Conservation (phyloP, 2,888 invertebrate species). For the Caenorhabditis parvicauda region DNA sequence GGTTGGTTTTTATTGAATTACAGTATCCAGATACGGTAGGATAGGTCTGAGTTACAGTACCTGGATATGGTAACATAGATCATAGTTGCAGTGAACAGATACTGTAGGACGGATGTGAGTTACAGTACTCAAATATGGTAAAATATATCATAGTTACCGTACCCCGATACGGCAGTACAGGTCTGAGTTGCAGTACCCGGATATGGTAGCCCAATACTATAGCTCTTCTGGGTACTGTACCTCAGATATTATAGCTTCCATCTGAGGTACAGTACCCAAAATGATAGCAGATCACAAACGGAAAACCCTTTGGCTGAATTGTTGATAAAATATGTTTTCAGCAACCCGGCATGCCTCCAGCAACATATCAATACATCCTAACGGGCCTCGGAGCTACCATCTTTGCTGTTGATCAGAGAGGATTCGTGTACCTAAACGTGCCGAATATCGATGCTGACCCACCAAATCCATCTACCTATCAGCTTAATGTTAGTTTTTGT, state of each 20-base stretch:
- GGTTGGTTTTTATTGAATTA: slow-evolving; percentile 29
- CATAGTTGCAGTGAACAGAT: too few relatives aligned
- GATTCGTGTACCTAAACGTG: slow-evolving; percentile 60
- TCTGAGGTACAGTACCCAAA: not conserved
- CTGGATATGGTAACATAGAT: too few relatives aligned
- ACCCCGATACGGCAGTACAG: too few relatives aligned
- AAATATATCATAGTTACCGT: too few relatives aligned
- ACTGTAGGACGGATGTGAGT: too few relatives aligned
- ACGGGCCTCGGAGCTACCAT: slow-evolving; percentile 61
- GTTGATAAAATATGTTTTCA: slow-evolving; percentile 26
- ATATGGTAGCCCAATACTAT: not conserved
- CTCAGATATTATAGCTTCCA: too few relatives aligned
- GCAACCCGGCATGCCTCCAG: slow-evolving; percentile 63
- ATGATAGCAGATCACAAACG: not conserved
- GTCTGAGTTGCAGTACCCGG: too few relatives aligned
- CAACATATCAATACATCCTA: slow-evolving; percentile 62
- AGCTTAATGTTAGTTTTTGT: slow-evolving; percentile 47
- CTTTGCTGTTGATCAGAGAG: slow-evolving; percentile 62
- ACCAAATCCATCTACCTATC: slow-evolving; percentile 54
- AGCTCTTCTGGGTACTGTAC: too few relatives aligned
- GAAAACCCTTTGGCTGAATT: not conserved
- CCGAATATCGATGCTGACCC: slow-evolving; percentile 56
- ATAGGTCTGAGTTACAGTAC: too few relatives aligned
- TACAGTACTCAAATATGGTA: too few relatives aligned
- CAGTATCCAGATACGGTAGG: too few relatives aligned